Conservation (phyloP, 2,888 invertebrate genomes). For the Mesorhabditis spiculigera region DNA sequence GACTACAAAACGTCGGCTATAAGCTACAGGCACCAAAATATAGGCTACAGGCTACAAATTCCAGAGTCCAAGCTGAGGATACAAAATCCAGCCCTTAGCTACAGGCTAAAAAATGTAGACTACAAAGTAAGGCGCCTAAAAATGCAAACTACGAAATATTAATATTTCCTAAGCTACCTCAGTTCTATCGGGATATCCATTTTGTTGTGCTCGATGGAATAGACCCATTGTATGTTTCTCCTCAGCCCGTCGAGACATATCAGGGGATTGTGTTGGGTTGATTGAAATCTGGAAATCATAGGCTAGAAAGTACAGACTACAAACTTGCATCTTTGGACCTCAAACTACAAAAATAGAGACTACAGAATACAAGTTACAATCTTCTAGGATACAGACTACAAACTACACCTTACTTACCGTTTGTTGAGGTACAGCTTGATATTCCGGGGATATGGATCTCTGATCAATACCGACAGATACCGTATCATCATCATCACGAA, state of each 20-base stretch:
- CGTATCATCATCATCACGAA: constrained; percentile 15
- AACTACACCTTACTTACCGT: not conserved
- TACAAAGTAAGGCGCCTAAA: not conserved
- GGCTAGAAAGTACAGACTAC: not conserved
- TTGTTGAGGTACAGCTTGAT: not conserved
- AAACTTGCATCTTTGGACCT: not conserved
- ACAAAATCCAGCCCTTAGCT: too few species aligned
- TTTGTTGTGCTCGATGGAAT: not conserved
- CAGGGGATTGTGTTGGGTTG: not conserved
- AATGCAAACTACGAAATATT: not conserved
- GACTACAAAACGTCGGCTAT: too few species aligned
- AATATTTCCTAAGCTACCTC: not conserved
- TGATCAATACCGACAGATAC: constrained; percentile 4
- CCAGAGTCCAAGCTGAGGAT: too few species aligned
- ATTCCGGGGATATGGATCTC: not conserved
- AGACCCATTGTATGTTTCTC: constrained; percentile 6
- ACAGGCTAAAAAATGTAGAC: too few species aligned
- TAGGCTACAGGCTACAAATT: too few species aligned
- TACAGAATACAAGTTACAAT: too few species aligned
- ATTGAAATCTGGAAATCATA: not conserved
- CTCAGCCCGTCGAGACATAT: constrained; percentile 2
- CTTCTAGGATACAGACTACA: too few species aligned
- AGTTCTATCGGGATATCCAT: not conserved
- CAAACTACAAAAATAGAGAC: too few species aligned
- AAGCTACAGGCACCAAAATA: too few species aligned